Conservation (phyloP, 2,888 invertebrate species). For the Epinotia bilunana region DNA sequence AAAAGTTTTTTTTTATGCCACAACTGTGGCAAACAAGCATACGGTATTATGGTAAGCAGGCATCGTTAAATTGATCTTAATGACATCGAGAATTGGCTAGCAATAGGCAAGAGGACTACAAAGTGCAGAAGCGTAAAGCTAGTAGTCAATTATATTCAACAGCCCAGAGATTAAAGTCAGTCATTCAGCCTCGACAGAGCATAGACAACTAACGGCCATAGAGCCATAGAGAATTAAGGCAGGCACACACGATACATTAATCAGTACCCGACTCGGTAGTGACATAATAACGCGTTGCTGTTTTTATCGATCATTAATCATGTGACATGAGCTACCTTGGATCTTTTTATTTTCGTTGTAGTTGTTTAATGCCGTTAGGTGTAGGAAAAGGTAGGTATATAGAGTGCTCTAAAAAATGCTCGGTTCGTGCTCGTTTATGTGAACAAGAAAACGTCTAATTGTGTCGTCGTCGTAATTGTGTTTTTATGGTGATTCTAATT, state of each 20-base stretch:
- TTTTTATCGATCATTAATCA: slow-evolving; percentile 76
- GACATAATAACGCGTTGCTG: slow-evolving; percentile 79
- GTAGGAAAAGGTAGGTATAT: too few relatives aligned
- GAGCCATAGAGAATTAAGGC: slow-evolving; percentile 59
- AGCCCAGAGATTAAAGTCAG: slow-evolving; percentile 11
- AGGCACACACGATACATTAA: slow-evolving; percentile 69
- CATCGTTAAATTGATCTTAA: background rate
- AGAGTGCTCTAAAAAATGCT: background rate
- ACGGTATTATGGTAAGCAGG: background rate
- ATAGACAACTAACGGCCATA: slow-evolving; percentile 60
- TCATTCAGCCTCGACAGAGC: slow-evolving; percentile 11
- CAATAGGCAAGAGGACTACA: background rate
- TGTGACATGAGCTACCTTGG: slow-evolving; percentile 75
- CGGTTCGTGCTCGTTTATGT: background rate
- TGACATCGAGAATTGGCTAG: background rate
- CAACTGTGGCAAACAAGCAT: background rate
- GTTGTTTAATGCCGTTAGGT: slow-evolving; percentile 20
- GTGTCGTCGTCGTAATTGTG: background rate
- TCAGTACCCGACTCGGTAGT: slow-evolving; percentile 68
- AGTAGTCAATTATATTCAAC: slow-evolving; percentile 1
- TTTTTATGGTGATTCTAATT: background rate
- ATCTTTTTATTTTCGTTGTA: slow-evolving; percentile 66
- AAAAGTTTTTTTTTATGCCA: background rate
- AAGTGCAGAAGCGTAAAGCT: background rate
- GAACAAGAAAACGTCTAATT: background rate